These are phyloP conservation scores for human (Homo sapiens) DNA, from an alignment of 2,113 vertebrate species.

Conservation along the genomic window GRCh38 chr14:35461501-35462000, in stretches of 20 bases:
- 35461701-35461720: neutral
- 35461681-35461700: neutral
- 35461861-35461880: too few relatives aligned
- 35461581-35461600: neutral
- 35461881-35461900: too few relatives aligned
- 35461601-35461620: neutral
- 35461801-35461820: too few relatives aligned
- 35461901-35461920: too few relatives aligned
- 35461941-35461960: too few relatives aligned
- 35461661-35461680: constrained; percentile 11
- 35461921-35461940: too few relatives aligned
- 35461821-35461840: too few relatives aligned
- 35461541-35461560: neutral
- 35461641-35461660: neutral
- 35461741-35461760: neutral
- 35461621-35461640: constrained; percentile 1
- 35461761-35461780: neutral
- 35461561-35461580: neutral
- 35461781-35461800: neutral
- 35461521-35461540: neutral
- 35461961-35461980: too few relatives aligned
- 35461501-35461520: neutral
- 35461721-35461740: neutral
- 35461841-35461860: too few relatives aligned
- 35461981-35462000: too few relatives aligned